Conservation (phyloP, 2,113 vertebrate species). For the human region GRCh38 chr14:92451001-92451500, state of each 20-base stretch:
- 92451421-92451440: background rate
- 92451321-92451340: background rate
- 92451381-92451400: background rate
- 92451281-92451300: background rate
- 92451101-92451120: background rate
- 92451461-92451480: background rate
- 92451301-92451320: background rate
- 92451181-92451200: accelerated
- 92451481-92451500: background rate
- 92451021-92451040: background rate
- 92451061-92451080: background rate
- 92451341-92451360: background rate
- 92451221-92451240: accelerated
- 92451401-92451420: background rate
- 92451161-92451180: too few species aligned
- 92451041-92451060: background rate
- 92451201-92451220: background rate
- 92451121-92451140: background rate
- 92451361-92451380: accelerated
- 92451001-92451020: background rate
- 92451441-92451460: background rate
- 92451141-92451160: background rate
- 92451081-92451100: background rate
- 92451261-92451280: background rate
- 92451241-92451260: background rate